A percentile compares a stretch with the other conserved stretches of the same genome.
phyloP scores from a whole-genome alignment of 1,140 invertebrate genomes.

The Drosophila sechellia region DNA sequence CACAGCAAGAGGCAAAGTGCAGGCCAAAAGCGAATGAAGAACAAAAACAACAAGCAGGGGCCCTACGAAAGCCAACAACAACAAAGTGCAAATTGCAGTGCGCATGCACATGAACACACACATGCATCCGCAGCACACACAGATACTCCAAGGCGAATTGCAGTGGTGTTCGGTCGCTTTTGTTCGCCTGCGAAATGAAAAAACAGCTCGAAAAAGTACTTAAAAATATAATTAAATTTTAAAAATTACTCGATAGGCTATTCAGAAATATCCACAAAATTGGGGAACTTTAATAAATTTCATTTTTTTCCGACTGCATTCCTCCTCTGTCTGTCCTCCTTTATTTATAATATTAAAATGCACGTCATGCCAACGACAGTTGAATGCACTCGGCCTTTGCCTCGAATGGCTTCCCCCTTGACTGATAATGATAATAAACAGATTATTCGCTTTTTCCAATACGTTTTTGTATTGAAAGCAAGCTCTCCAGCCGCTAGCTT shows the following conservation, averaged over 20 bases:
- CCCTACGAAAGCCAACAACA: conserved; percentile 45
- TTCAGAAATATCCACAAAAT: neutral
- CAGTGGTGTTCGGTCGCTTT: conserved; percentile 65
- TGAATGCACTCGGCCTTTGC: conserved; percentile 67
- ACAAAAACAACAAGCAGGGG: conserved; percentile 35
- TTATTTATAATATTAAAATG: conserved; percentile 25
- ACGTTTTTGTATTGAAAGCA: neutral
- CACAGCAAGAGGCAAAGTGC: conserved; percentile 46
- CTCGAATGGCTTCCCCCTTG: conserved; percentile 13
- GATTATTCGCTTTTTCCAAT: conserved; percentile 20
- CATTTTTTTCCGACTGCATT: neutral
- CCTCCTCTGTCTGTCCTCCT: neutral
- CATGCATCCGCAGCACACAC: conserved; percentile 4
- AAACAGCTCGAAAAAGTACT: conserved; percentile 18
- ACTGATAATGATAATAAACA: conserved; percentile 56
- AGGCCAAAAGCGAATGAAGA: conserved; percentile 56
- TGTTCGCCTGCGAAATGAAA: conserved; percentile 55
- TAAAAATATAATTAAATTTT: conserved; percentile 41
- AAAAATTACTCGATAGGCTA: conserved; percentile 2
- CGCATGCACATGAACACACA: conserved; percentile 70
- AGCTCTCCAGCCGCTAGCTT: neutral
- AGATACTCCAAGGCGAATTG: conserved; percentile 9
- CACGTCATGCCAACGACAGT: conserved; percentile 60
- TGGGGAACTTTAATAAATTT: neutral
- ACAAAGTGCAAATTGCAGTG: conserved; percentile 57